A percentile compares a stretch with the other conserved stretches of the same genome.
Conservation (phyloP, 2,888 invertebrate species). For the Euzetes globulus region DNA sequence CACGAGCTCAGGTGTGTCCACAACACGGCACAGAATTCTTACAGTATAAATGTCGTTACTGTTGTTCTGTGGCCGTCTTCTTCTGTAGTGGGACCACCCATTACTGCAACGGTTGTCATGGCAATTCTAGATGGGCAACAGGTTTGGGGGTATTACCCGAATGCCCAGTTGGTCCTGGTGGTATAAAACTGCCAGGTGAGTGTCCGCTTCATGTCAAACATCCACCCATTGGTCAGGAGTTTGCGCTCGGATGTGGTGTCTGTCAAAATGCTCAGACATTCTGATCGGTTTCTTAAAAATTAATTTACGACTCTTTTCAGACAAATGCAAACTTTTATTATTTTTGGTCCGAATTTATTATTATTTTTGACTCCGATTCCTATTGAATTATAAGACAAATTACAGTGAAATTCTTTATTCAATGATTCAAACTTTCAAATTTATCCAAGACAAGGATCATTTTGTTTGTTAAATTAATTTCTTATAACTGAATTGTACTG, state of each 20-base stretch:
- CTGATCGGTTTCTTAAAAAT: constrained; percentile 49
- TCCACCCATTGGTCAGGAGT: constrained; percentile 95
- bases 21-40: constrained; percentile 96
- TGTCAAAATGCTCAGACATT: constrained; percentile 91
- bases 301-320: too few relatives aligned
- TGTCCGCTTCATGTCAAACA: constrained; percentile 93
- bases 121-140: constrained; percentile 93
- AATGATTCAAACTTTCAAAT: too few relatives aligned
- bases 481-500: too few relatives aligned
- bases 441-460: too few relatives aligned
- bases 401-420: too few relatives aligned
- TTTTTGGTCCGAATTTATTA: too few relatives aligned
- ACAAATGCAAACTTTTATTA: too few relatives aligned
- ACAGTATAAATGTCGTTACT: constrained; percentile 97
- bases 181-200: constrained; percentile 84
- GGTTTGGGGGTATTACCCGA: constrained; percentile 77
- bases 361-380: neutral
- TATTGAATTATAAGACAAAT: neutral
- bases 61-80: constrained; percentile 97
- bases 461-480: too few relatives aligned
- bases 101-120: constrained; percentile 97
- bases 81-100: constrained; percentile 99
- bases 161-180: constrained; percentile 91
- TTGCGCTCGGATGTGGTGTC: constrained; percentile 94
- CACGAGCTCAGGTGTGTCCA: constrained; percentile 89